Base-by-base conservation (phyloP, 1,140 invertebrate genomes). In the Lasaia peninsularis region DNA sequence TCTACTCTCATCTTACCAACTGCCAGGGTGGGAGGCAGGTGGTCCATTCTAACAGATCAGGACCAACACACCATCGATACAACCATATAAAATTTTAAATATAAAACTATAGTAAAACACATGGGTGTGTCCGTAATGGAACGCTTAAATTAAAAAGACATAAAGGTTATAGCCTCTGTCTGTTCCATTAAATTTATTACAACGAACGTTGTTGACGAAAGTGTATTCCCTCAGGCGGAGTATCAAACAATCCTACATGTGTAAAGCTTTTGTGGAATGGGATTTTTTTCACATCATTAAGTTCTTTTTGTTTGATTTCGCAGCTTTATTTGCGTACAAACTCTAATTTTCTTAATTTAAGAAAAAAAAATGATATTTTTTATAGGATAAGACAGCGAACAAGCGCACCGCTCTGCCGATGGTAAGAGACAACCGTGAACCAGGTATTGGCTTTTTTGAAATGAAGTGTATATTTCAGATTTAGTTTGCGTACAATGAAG, bases 101-200 rank as follows among this genome's bases (percentile, higher is more conserved):
- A 16, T 16, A 33, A 34, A 49, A 21, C 11, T 28, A 28, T 49
- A 32, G 11, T 49, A 33, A 49, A 49, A 32, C 37, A 21, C 10
- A 53, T 20, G 62, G 65, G 62, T 62, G 62, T 62, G 66, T 62
- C 58, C 49, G 52, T 53, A 61, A 62, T 58, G 58, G 34, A 51
- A 59, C 56, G 49, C 49, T 59, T 52, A 60, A 66, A 66, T 66
- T 59, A 66, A 57, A 66, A 66, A 66, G 35, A 51, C 56, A 62
- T 66, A 66, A 56, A 62, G 33, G 59, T 62, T 51, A 62, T 56
- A 52, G 56, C 44, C 52, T 62, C 53, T 52, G 56, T 62, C 53
- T 52, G 56, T 65, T 66, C 49, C 60, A 66, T 62, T 62, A 59
- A 58, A 56, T 56, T 56, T 49, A 62, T 62, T 62, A 56, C 63